phyloP scores from a whole-genome alignment of 2,113 vertebrate species.

The Capreolus pygargus region DNA sequence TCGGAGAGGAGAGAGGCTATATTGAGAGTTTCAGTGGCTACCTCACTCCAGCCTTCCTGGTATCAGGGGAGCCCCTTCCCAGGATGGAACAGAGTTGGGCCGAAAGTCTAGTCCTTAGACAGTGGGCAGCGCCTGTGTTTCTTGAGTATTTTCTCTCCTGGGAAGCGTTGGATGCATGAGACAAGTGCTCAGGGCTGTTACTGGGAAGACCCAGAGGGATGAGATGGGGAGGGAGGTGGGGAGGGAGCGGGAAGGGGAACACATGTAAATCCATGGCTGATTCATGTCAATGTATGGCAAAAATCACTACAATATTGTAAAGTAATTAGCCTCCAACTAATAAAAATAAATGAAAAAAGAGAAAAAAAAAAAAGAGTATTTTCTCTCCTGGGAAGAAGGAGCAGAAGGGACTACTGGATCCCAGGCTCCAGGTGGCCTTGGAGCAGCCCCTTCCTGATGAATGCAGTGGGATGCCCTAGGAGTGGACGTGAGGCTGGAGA shows the following conservation, averaged over 20 bases:
- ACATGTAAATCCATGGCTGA: no score
- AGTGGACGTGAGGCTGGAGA: neutral
- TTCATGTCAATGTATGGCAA: no score
- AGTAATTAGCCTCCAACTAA: no score
- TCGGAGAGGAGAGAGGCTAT: fast-evolving
- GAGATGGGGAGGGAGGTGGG: no score
- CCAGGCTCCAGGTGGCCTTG: neutral
- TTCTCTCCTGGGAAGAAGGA: neutral
- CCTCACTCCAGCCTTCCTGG: neutral
- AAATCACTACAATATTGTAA: no score
- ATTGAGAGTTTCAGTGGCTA: fast-evolving
- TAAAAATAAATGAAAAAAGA: no score
- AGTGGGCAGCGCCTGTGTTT: fast-evolving
- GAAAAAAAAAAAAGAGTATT: no score
- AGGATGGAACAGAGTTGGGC: neutral
- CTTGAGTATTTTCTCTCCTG: neutral
- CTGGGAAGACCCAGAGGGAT: no score
- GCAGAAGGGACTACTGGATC: neutral
- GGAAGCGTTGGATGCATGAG: neutral
- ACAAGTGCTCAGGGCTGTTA: no score
- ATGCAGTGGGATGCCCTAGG: neutral
- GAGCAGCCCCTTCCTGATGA: neutral
- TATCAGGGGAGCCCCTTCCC: no score
- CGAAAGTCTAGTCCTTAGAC: neutral
- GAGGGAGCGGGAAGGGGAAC: no score